Conservation (phyloP, 2,113 vertebrate species). For the Cavia aperea region DNA sequence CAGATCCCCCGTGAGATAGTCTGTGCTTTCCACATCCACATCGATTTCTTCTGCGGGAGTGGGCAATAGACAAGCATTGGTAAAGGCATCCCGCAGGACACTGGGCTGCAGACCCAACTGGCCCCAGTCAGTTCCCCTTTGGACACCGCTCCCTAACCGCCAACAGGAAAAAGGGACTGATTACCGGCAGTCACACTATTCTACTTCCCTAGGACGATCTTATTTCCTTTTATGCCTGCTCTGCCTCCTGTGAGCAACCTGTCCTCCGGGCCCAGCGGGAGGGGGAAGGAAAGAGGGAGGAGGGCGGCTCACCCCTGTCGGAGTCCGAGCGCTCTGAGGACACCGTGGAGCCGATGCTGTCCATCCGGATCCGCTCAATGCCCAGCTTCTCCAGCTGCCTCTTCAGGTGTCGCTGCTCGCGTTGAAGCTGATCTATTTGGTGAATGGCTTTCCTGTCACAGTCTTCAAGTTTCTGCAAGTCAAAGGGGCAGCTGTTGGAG, state of each 20-base stretch:
- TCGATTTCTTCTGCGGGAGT: constrained; percentile 82
- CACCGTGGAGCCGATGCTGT: constrained; percentile 85
- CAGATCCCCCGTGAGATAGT: constrained; percentile 87
- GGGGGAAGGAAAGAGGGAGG: not conserved
- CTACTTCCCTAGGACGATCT: not conserved
- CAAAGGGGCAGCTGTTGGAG: constrained; percentile 29
- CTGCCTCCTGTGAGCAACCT: not conserved
- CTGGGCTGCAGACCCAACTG: not conserved
- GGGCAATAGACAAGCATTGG: not conserved
- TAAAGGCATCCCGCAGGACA: not conserved
- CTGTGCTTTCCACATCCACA: constrained; percentile 88
- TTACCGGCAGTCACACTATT: not conserved
- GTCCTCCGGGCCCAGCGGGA: not conserved
- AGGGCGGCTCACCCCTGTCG: constrained; percentile 83
- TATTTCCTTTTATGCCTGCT: not conserved
- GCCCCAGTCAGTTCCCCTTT: not conserved
- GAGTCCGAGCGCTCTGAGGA: constrained; percentile 91
- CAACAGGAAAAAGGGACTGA: not conserved
- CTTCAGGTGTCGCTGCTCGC: constrained; percentile 90
- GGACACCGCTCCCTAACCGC: not conserved
- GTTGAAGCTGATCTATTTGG: constrained; percentile 91
- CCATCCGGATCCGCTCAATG: constrained; percentile 87
- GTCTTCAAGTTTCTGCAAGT: constrained; percentile 89
- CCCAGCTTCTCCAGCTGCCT: constrained; percentile 93
- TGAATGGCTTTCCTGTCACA: constrained; percentile 87